Conservation (phyloP, 2,113 vertebrate genomes). For the Sigmodon hispidus region DNA sequence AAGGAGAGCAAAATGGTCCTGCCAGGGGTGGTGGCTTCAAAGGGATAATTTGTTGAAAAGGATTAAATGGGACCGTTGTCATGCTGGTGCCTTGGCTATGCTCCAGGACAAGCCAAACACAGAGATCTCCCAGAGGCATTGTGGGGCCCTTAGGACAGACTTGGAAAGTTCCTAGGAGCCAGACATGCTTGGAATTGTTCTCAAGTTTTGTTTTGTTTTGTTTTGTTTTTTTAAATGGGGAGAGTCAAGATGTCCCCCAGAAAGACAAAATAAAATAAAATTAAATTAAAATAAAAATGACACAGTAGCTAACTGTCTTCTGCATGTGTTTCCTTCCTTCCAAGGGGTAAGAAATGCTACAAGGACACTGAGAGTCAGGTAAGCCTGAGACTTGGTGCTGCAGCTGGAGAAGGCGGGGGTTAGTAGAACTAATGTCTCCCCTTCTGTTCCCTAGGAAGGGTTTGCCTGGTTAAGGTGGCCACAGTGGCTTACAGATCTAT, state of each 20-base stretch:
- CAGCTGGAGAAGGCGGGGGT: neutral
- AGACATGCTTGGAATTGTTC: neutral
- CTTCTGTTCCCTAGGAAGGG: neutral
- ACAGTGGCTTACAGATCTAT: constrained; percentile 55
- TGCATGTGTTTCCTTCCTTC: neutral
- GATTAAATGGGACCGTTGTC: neutral
- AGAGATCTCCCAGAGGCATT: neutral
- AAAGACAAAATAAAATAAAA: no score
- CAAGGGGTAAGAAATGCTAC: neutral
- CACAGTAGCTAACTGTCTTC: neutral
- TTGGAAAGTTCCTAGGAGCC: neutral
- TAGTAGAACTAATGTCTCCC: neutral
- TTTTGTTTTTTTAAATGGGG: no score
- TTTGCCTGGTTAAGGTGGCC: neutral
- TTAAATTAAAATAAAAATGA: neutral
- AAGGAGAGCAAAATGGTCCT: neutral
- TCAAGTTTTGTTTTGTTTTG: neutral
- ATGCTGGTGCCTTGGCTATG: neutral
- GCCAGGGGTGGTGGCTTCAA: neutral
- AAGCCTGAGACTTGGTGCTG: neutral
- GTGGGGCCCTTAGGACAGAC: neutral
- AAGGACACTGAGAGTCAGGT: neutral
- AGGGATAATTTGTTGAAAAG: neutral
- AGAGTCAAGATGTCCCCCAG: neutral
- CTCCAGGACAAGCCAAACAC: neutral